Evolutionary conservation across 2,888 invertebrate genomes (phyloP).

Genomic region (Apotomis capreana): DNA sequence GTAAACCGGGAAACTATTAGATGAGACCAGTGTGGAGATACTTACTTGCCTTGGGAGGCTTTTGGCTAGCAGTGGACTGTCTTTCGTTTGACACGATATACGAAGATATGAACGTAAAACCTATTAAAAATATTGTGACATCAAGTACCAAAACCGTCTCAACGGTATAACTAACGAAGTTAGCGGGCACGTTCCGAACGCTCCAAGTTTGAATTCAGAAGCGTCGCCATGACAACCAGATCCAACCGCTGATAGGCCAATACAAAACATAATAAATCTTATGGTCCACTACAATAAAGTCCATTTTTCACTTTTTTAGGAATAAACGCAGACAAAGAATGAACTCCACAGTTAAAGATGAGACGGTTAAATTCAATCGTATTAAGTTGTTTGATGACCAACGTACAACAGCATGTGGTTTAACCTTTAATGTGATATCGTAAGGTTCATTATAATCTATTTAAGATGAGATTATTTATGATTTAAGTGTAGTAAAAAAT

Average conservation of each 20-base stretch:
- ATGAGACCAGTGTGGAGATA: too few relatives aligned
- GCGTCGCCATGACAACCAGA: constrained; percentile 58
- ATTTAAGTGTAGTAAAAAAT: background rate
- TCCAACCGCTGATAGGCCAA: constrained; percentile 45
- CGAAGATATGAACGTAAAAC: too few relatives aligned
- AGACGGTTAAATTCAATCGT: background rate
- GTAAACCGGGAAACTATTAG: too few relatives aligned
- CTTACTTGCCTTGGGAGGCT: too few relatives aligned
- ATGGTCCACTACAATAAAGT: background rate
- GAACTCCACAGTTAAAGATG: too few relatives aligned
- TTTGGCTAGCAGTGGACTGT: too few relatives aligned
- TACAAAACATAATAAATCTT: constrained; percentile 11
- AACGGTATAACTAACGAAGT: constrained; percentile 24
- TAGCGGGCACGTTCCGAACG: constrained; percentile 57
- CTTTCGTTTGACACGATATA: too few relatives aligned
- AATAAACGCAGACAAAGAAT: too few relatives aligned
- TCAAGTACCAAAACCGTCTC: constrained; percentile 27
- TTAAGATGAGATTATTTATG: background rate
- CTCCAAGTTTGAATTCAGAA: constrained; percentile 58
- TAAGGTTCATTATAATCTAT: constrained; percentile 15
- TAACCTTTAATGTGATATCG: background rate
- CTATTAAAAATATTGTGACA: background rate
- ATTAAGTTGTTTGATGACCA: background rate
- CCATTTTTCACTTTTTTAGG: background rate
- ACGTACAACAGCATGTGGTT: background rate